phyloP scores from a whole-genome alignment of 2,888 invertebrate genomes.

The Blastobasis lacticolella region DNA sequence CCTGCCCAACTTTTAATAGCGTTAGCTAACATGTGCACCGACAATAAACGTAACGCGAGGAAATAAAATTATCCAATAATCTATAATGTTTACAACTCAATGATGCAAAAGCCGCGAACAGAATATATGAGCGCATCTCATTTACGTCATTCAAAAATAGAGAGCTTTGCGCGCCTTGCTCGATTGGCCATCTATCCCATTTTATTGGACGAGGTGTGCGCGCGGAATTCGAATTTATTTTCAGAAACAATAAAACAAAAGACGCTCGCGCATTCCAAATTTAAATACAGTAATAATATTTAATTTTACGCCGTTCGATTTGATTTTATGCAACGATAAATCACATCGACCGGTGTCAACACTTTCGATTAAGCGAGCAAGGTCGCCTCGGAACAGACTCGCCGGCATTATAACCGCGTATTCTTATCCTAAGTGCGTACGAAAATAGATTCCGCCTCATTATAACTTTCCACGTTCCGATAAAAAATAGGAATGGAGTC shows the following conservation, averaged over 20 bases:
- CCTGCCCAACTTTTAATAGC: neutral
- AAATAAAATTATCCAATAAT: neutral
- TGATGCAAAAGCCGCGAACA: neutral
- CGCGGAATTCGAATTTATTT: conserved; percentile 29
- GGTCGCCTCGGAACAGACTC: conserved; percentile 44
- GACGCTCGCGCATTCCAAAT: conserved; percentile 34
- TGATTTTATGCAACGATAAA: conserved; percentile 55
- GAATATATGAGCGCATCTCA: neutral
- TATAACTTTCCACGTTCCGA: conserved; percentile 61
- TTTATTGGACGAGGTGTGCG: neutral
- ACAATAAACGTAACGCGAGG: conserved; percentile 1
- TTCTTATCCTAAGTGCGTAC: conserved; percentile 59
- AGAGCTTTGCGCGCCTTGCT: no score
- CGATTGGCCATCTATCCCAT: neutral
- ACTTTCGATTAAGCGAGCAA: conserved; percentile 65
- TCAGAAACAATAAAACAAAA: conserved; percentile 45
- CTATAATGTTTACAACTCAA: neutral
- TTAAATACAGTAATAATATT: conserved; percentile 52
- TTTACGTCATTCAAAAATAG: conserved; percentile 6
- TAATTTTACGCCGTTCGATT: conserved; percentile 54
- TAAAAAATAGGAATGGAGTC: conserved; percentile 64
- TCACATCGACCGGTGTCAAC: conserved; percentile 56
- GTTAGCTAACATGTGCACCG: conserved; percentile 1
- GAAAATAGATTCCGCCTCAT: conserved; percentile 61
- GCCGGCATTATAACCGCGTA: conserved; percentile 40